Conservation (phyloP, 2,113 vertebrate species). For the Toxotes jaculatrix region DNA sequence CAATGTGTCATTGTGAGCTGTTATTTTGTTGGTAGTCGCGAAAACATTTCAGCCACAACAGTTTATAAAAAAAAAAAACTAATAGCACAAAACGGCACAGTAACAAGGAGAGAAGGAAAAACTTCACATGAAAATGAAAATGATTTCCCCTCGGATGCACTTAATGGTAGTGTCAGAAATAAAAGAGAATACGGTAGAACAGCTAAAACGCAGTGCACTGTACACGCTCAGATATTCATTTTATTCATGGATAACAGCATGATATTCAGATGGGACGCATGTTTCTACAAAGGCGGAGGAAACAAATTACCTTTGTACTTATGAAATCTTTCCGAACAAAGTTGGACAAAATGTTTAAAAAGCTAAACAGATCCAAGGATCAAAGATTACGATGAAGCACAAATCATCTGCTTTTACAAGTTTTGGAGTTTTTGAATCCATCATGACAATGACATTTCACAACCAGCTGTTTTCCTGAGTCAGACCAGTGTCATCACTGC, state of each 20-base stretch:
- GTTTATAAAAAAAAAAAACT: neutral
- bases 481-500: conserved; percentile 25
- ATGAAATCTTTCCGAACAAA: neutral
- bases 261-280: neutral
- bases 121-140: conserved; percentile 12
- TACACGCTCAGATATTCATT: neutral
- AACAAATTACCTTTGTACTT: neutral
- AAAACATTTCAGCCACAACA: neutral
- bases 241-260: neutral
- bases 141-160: neutral
- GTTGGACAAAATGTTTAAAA: neutral
- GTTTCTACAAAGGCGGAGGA: neutral
- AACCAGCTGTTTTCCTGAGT: conserved; percentile 27
- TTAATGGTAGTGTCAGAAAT: conserved; percentile 19
- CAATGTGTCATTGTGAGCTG: neutral
- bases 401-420: neutral
- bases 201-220: neutral
- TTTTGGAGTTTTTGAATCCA: conserved; percentile 2
- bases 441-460: neutral
- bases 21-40: neutral
- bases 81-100: conserved; percentile 15
- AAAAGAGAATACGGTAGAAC: neutral
- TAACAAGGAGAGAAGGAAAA: neutral
- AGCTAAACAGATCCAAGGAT: neutral
- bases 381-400: neutral